Percentiles rank a stretch among this genome's conserved stretches.
Conservation (phyloP, 2,888 invertebrate genomes). For the Pomacea canaliculata region DNA sequence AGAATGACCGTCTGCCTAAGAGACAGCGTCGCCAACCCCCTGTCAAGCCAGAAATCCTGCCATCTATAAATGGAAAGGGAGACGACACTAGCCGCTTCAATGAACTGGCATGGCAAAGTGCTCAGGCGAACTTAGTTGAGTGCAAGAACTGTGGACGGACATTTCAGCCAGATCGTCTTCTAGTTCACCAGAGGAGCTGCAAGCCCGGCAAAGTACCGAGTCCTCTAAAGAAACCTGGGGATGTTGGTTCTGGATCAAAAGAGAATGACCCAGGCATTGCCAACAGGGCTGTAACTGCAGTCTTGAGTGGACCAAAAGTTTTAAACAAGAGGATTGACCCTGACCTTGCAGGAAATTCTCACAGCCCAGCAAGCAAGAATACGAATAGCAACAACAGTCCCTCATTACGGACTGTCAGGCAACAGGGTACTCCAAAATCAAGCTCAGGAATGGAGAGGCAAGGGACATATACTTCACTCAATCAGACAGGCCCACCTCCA, state of each 20-base stretch:
- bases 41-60: slow-evolving; percentile 73
- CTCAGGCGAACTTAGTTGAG: slow-evolving; percentile 75
- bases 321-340: slow-evolving; percentile 58
- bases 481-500: slow-evolving; percentile 37
- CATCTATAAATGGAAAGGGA: slow-evolving; percentile 41
- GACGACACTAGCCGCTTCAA: slow-evolving; percentile 60
- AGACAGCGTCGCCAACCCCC: slow-evolving; percentile 74
- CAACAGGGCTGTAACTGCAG: slow-evolving; percentile 55
- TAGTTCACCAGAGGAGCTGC: slow-evolving; percentile 73
- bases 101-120: slow-evolving; percentile 75
- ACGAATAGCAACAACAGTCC: slow-evolving; percentile 9
- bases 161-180: slow-evolving; percentile 78
- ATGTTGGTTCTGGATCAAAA: slow-evolving; percentile 9
- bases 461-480: slow-evolving; percentile 38
- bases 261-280: slow-evolving; percentile 31
- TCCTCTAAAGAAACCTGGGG: slow-evolving; percentile 26
- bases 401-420: background rate
- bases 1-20: slow-evolving; percentile 75
- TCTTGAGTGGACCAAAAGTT: slow-evolving; percentile 53
- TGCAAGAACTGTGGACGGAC: slow-evolving; percentile 79
- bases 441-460: slow-evolving; percentile 21
- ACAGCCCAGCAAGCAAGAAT: slow-evolving; percentile 1
- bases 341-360: slow-evolving; percentile 35
- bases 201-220: slow-evolving; percentile 43
- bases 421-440: background rate